These are phyloP conservation scores for Ptychadena robeensis DNA, from an alignment of 2,797 vertebrate species.

Conservation along the genomic window DNA sequence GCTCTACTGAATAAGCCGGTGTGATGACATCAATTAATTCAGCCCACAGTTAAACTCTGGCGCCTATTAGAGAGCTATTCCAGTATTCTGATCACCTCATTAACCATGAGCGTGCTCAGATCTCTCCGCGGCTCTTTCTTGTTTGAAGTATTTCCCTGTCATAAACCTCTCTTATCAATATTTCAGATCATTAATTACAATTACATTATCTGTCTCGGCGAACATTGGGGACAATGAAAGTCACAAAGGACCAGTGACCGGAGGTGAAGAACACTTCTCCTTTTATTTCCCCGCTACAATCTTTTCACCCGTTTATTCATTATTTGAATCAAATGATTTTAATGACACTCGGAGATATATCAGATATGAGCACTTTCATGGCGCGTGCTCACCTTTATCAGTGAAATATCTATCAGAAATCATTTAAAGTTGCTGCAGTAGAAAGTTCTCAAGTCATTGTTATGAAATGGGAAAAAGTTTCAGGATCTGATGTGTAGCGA, in stretches of 20 bases:
- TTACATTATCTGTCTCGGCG: constrained; percentile 34
- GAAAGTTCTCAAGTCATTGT: no score
- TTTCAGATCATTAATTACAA: constrained; percentile 44
- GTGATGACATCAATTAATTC: background rate
- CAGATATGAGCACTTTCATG: no score
- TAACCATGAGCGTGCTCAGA: constrained; percentile 30
- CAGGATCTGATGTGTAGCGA: no score
- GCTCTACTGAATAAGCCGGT: background rate
- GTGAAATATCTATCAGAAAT: no score
- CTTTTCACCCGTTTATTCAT: background rate
- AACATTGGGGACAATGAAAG: constrained; percentile 9
- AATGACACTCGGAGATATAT: no score
- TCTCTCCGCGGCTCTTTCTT: constrained; percentile 23
- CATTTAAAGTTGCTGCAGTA: no score
- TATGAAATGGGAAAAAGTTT: no score
- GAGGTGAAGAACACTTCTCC: background rate
- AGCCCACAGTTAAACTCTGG: background rate
- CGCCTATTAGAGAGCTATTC: constrained; percentile 22
- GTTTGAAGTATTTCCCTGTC: constrained; percentile 36
- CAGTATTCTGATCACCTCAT: constrained; percentile 36
- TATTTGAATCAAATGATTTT: no score
- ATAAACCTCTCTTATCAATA: constrained; percentile 33
- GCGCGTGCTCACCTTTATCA: no score
- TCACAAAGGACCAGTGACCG: background rate
- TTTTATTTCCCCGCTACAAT: background rate